Percentiles rank a stretch among this genome's conserved stretches.
Evolutionary conservation across 1,140 invertebrate species (phyloP).

Genomic region (Aporrectodea caliginosa): DNA sequence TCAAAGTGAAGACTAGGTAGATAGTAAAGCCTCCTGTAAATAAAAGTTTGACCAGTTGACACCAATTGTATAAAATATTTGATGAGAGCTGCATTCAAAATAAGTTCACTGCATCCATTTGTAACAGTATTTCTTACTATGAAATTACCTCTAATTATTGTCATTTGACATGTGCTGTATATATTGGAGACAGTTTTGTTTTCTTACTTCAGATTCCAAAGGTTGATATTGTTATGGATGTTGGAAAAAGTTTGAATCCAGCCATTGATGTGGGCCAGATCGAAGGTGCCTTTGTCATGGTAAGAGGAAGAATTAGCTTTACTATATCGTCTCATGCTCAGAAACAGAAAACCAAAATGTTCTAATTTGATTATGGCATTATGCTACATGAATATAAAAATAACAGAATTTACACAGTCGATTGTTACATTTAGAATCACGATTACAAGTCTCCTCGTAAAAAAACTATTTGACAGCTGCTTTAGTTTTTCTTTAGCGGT

Average conservation of each 20-base stretch:
- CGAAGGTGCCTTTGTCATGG: constrained; percentile 38
- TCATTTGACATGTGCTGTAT: neutral
- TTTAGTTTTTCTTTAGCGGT: too few relatives aligned
- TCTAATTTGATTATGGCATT: neutral
- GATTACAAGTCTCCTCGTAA: neutral
- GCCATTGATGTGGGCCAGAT: constrained; percentile 41
- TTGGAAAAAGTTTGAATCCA: constrained; percentile 41
- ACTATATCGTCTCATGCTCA: too few relatives aligned
- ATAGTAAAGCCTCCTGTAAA: too few relatives aligned
- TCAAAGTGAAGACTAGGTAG: too few relatives aligned
- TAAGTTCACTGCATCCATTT: neutral
- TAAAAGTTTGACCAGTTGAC: neutral
- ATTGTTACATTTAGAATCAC: neutral
- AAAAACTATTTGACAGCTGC: too few relatives aligned
- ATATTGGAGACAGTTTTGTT: too few relatives aligned
- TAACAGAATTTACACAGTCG: neutral
- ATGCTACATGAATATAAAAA: neutral
- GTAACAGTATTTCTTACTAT: neutral
- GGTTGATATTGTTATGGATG: constrained; percentile 42
- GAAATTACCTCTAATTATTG: too few relatives aligned
- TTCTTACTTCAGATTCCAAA: neutral
- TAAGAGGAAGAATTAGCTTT: too few relatives aligned
- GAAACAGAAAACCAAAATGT: too few relatives aligned
- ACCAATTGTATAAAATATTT: neutral
- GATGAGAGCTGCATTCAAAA: neutral